These are phyloP conservation scores for Peromyscus californicus DNA, from an alignment of 2,113 vertebrate genomes.

Conservation along the genomic window DNA sequence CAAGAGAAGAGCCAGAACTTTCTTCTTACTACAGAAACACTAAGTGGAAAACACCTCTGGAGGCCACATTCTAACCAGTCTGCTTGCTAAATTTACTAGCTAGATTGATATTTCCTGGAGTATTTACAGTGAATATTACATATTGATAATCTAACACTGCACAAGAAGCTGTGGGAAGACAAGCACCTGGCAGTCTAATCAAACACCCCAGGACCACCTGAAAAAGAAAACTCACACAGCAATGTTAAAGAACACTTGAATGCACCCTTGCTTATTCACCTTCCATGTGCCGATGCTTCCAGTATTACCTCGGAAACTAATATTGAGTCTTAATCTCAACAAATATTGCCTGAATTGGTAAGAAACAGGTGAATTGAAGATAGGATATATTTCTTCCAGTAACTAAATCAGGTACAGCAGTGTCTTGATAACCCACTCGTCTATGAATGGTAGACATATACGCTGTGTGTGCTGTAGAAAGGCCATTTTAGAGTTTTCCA, in stretches of 20 bases:
- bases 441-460: not conserved
- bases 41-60: conserved; percentile 75
- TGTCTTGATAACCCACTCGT: not conserved
- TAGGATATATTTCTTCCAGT: not conserved
- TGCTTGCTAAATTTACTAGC: conserved; percentile 55
- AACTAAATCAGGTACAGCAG: not conserved
- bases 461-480: not conserved
- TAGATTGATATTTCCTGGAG: conserved; percentile 73
- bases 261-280: not conserved
- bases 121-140: conserved; percentile 45
- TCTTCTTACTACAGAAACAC: conserved; percentile 55
- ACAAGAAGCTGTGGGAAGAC: conserved; percentile 56
- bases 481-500: not conserved
- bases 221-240: not conserved
- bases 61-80: not conserved
- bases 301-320: not conserved
- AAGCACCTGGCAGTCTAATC: not conserved
- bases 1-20: not conserved
- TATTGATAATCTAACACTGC: conserved; percentile 75
- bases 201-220: not conserved
- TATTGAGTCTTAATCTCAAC: not conserved
- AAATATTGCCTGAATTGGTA: not conserved
- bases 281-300: not conserved
- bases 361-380: not conserved
- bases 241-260: not conserved